Base-by-base conservation (phyloP, 2,888 invertebrate species). In the Drosophila tripunctata region DNA sequence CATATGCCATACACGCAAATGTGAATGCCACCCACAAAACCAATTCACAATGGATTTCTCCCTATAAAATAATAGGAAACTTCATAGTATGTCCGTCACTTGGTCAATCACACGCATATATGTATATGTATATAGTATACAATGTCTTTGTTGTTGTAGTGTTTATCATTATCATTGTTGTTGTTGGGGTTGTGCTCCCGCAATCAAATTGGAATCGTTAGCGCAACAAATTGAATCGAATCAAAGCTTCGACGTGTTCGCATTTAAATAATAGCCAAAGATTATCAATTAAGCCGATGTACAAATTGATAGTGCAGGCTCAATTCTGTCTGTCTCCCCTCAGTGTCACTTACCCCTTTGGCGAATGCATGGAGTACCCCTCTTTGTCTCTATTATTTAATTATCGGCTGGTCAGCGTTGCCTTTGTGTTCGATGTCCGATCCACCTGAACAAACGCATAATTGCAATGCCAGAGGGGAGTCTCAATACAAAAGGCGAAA, bases 241-340 rank as follows among this genome's bases (percentile, higher is more conserved):
- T 83, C 75, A 75, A 77, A 63, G 78, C 60, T 72, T 45, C 77
- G 65, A 71, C 58, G 50, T 71, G 67, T 62, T 70, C 65, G 70
- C 68, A 78, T 86, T 87, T 83, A 87, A 83, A 83, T 85, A 84
- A 83, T 83, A 84, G 87, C 74, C 82, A 81, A 83, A 87, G 85
- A 87, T 83, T 83, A 87, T 85, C 82, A 83, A 83, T 87, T 83
- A 83, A 83, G 79, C 85, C 78, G 61, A 71, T 71, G 85, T 70
- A 71, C 82, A 87, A 83, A 83, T 84, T 83, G 82, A 83, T 85
- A 81, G 81, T 72, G 72, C 66, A 43, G 63, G 72, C 75, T 75
- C 67, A 61, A 43, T 54, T 62, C 54, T 48, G 38, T 15, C 35
- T 60, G 30, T 50, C 43, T 52, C 40, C 30, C 30, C 19, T 27